Base-by-base conservation (phyloP, 2,797 vertebrate genomes). In the Hipposideros larvatus region DNA sequence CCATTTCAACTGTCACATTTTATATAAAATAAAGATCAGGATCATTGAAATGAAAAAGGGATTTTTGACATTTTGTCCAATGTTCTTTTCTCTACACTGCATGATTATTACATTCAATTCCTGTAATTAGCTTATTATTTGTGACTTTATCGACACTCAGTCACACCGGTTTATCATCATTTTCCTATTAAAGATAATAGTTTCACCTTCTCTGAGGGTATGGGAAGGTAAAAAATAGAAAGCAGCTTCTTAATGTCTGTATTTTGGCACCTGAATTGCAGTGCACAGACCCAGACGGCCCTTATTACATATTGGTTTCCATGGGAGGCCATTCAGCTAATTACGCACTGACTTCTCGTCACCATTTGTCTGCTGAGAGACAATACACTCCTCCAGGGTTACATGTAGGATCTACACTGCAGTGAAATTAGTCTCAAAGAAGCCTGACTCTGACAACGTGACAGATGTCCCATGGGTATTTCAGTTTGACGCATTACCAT, bases 391-490 rank as follows among this genome's bases (percentile, higher is more conserved):
- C 94, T 95, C 96, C 83, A 80, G 96, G 96, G 96, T 98, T 97
- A 80, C 74, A 94, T 95, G 94, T 80, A 96, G 96, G 96, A 96
- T 94, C 96, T 97, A 83, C 94, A 93, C 94, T 1, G 1, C 93
- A 98, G 91, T 97, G 97, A 95, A 96, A 97, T 97, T 92, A 92
- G 96, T 97, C 87, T 46, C 68, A 94, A 74, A 96, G 97, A 97
- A 90, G 37, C 46, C 85, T 91, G 91, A 87, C 37, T 73, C 0
- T 91, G 70, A 74, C 71, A 96, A 11, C 88, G 14, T 93, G 97
- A 94, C 96, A 98, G 71, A 90, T 97, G 96, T 95, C 95, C 78
- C 96, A 77, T 11, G 59, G 68, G 87, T 92, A 48, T 94, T 97
- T 95, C 95, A 77, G 51, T 98, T 95, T 98, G 94, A 96, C 89